Evolutionary conservation across 2,113 vertebrate genomes (phyloP).

Genomic region (Prochilodus magdalenae): DNA sequence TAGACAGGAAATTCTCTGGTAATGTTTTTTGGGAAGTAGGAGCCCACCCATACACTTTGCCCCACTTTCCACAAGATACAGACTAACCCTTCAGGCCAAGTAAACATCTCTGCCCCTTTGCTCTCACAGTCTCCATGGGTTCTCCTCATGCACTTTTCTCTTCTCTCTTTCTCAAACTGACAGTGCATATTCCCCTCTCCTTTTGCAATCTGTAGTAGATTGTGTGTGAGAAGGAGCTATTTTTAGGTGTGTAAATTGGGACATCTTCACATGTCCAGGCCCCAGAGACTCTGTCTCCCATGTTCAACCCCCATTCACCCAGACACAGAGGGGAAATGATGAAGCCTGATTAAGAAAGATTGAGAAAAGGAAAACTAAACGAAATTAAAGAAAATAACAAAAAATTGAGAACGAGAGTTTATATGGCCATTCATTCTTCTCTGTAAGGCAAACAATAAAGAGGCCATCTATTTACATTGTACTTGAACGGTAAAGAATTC

Average conservation of each 20-base stretch:
- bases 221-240: slow-evolving; percentile 51
- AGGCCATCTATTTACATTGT: no score
- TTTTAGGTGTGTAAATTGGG: slow-evolving; percentile 69
- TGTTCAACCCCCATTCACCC: not conserved
- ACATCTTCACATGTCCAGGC: slow-evolving; percentile 52
- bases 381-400: not conserved
- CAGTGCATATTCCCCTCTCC: not conserved
- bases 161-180: not conserved
- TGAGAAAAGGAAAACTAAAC: not conserved
- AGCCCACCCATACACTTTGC: not conserved
- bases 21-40: not conserved
- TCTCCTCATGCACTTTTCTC: not conserved
- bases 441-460: slow-evolving; percentile 19
- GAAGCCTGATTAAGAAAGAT: not conserved
- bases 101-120: not conserved
- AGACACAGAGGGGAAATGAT: not conserved
- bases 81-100: not conserved
- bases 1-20: no score
- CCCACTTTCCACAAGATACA: not conserved
- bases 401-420: not conserved
- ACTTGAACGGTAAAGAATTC: no score
- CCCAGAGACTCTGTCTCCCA: slow-evolving; percentile 40
- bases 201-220: slow-evolving; percentile 37
- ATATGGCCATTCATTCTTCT: not conserved
- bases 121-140: not conserved